Base-by-base conservation (phyloP, 2,888 invertebrate species). In the Pyrocoelia pectoralis region DNA sequence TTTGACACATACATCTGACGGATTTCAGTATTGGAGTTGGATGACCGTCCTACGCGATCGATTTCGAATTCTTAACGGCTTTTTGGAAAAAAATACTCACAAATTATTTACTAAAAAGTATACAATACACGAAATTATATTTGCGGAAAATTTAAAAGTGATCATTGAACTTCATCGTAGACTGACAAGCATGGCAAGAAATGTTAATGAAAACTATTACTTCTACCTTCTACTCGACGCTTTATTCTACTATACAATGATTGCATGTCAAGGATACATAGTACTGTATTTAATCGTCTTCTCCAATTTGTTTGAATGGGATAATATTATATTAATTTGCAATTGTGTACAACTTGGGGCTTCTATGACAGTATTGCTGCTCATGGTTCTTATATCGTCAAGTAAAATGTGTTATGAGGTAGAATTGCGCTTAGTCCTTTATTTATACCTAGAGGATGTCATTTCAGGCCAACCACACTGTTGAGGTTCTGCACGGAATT, bases 21-120 rank as follows among this genome's bases (percentile, higher is more conserved):
- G 4, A 3, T 17, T 46, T 10, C 46, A 46, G n/a, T 46, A 17
- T 17, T 46, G 46, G 46, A 17, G 17, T 9, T 46, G 15, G 46
- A 46, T 18, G 18, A n/a, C n/a, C 15, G n/a, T 46, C n/a, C n/a
- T 46, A 10, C 46, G 46, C 3, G 46, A 46, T 18, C 46, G 46
- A 46, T 46, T 46, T 46, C n/a, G 10, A 2, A n/a, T 46, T 1
- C 18, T 46, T 10, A 46, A 46, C 15, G 6, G 8, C 15, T 46
- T 9, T 18, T 4, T 46, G 1, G 1, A 6, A 5, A n/a, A 46
- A 18, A 46, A 18, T 46, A 17, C 17, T 18, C 15, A 46, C 6
- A 14, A 41, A 13, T 46, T 10, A 9, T 17, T 17, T n/a, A 15
- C 3, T 1, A 8, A 3, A 10, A 46, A 46, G 15, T 18, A 46